A percentile compares a stretch with the other conserved stretches of the same genome.
Conservation (phyloP, 1,140 invertebrate genomes). For the Drosophila elegans region DNA sequence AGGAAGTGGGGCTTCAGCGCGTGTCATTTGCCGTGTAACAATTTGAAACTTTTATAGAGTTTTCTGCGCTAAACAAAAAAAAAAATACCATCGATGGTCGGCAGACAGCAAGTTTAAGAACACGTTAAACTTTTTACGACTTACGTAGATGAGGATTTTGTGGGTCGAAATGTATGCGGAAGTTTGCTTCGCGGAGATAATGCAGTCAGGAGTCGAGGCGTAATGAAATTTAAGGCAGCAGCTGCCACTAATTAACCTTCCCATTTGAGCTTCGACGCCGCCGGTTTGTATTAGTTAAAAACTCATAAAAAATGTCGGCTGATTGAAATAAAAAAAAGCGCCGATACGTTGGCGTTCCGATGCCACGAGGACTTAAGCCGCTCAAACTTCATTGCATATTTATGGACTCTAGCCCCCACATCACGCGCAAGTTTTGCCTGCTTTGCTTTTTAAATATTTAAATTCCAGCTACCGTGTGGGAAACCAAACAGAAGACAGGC, state of each 20-base stretch:
- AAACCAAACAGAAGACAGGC: conserved; percentile 34
- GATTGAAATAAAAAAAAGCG: conserved; percentile 14
- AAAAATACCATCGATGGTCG: conserved; percentile 37
- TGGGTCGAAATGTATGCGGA: conserved; percentile 23
- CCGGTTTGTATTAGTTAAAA: conserved; percentile 63
- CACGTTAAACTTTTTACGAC: conserved; percentile 79
- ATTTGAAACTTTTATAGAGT: conserved; percentile 77
- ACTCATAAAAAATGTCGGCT: conserved; percentile 55
- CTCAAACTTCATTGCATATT: conserved; percentile 73
- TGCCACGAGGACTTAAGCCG: conserved; percentile 27
- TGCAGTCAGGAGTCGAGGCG: conserved; percentile 42
- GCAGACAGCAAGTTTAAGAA: conserved; percentile 65
- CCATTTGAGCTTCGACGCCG: conserved; percentile 38
- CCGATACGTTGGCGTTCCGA: background rate
- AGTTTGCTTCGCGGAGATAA: conserved; percentile 21
- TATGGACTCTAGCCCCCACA: conserved; percentile 45
- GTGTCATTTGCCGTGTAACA: conserved; percentile 78
- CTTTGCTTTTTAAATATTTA: conserved; percentile 80
- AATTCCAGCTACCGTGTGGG: conserved; percentile 48
- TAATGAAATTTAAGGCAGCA: conserved; percentile 55
- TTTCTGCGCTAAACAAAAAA: conserved; percentile 22
- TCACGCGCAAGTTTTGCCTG: conserved; percentile 45
- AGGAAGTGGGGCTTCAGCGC: conserved; percentile 37
- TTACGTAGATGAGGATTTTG: conserved; percentile 54
- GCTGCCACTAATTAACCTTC: conserved; percentile 75